phyloP scores from a whole-genome alignment of 2,797 vertebrate genomes.

The Arrhamphus sclerolepis region DNA sequence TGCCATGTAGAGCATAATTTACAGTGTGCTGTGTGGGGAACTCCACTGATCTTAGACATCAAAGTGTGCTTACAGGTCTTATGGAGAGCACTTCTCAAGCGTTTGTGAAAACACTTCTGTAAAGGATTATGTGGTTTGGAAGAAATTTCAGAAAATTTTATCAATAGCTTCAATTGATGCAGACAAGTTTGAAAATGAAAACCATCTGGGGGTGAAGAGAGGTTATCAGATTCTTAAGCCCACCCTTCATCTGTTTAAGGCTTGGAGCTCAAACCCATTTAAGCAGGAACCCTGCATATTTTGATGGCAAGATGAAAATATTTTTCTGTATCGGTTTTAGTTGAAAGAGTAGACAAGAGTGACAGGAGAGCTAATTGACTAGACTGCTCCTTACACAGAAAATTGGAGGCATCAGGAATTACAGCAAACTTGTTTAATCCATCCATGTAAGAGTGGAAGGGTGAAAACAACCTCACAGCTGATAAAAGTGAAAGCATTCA shows the following conservation, averaged over 20 bases:
- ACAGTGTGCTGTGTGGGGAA: background rate
- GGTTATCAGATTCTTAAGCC: conserved; percentile 9
- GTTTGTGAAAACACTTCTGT: background rate
- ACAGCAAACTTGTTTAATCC: background rate
- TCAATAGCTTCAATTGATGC: conserved; percentile 12
- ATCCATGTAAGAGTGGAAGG: background rate
- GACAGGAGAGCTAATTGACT: background rate
- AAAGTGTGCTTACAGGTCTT: conserved; percentile 8
- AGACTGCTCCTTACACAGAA: background rate
- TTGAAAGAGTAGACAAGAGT: background rate
- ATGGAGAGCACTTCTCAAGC: background rate
- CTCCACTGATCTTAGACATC: conserved; percentile 9
- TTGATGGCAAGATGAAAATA: too few species aligned
- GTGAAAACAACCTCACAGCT: background rate
- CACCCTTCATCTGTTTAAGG: conserved; percentile 2
- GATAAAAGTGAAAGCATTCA: conserved; percentile 9
- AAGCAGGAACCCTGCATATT: background rate
- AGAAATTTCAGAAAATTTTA: conserved; percentile 3
- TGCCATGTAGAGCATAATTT: background rate
- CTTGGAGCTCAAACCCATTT: background rate
- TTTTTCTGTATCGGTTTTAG: too few species aligned
- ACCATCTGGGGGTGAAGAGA: conserved; percentile 4
- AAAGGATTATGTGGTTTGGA: conserved; percentile 9
- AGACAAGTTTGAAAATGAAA: conserved; percentile 23
- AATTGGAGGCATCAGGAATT: background rate